Conservation (phyloP, 2,797 vertebrate genomes). For the Ispidina picta region DNA sequence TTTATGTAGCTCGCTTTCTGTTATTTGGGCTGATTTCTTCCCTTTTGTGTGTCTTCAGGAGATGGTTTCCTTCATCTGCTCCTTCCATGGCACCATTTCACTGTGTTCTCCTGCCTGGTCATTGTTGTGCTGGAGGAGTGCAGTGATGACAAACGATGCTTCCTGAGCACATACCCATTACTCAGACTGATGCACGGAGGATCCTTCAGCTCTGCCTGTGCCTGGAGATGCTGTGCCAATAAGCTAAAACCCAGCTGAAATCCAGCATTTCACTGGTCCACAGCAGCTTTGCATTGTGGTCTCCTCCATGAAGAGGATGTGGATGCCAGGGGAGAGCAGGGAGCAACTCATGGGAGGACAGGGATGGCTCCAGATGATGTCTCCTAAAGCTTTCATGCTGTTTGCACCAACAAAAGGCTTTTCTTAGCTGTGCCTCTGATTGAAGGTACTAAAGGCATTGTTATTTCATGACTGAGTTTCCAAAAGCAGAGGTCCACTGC, state of each 20-base stretch:
- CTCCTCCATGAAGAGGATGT: neutral
- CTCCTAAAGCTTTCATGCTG: neutral
- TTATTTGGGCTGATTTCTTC: neutral
- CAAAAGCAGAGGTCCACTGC: neutral
- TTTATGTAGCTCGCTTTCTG: neutral
- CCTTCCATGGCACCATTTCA: neutral
- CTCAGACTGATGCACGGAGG: neutral
- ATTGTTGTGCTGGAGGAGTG: neutral
- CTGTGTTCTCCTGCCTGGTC: rapidly evolving
- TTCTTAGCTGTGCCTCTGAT: neutral
- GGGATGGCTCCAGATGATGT: no score
- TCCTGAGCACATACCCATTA: neutral
- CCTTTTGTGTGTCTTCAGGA: neutral
- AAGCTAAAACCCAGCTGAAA: neutral
- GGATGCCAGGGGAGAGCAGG: neutral
- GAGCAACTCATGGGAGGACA: neutral
- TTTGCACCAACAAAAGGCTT: neutral
- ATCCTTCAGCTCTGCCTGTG: neutral
- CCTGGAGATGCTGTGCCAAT: neutral
- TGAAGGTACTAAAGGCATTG: neutral
- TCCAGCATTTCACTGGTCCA: neutral
- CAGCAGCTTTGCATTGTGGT: neutral
- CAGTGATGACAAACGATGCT: neutral
- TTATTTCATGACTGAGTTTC: neutral
- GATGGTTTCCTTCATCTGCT: neutral